Percentiles rank a stretch among this genome's conserved stretches.
Evolutionary conservation across 2,797 vertebrate species (phyloP).

Genomic region (Furcifer pardalis): DNA sequence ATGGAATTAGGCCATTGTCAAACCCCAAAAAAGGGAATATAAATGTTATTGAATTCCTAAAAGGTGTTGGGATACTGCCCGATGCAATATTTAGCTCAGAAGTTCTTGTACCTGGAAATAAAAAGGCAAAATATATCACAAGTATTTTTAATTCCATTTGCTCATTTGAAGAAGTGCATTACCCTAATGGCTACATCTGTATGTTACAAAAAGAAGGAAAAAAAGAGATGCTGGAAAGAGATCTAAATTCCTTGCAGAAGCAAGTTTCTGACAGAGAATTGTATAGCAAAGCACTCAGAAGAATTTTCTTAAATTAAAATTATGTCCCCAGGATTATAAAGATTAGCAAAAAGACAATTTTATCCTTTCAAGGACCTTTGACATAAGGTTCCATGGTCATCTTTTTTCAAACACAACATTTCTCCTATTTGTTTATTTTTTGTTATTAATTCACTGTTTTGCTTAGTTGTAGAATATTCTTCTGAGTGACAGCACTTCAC

Average conservation of each 20-base stretch:
- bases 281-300: background rate
- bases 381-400: background rate
- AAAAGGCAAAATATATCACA: slow-evolving; percentile 11
- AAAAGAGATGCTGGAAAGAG: background rate
- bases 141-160: slow-evolving; percentile 30
- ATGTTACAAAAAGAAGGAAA: background rate
- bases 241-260: background rate
- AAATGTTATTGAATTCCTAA: slow-evolving; percentile 32
- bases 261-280: background rate
- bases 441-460: background rate
- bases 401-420: background rate
- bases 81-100: slow-evolving; percentile 49
- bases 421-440: background rate
- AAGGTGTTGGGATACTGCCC: slow-evolving; percentile 40
- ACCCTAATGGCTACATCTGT: background rate
- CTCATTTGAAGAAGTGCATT: background rate
- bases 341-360: too few species aligned
- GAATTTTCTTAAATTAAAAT: background rate
- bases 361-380: background rate
- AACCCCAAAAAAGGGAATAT: slow-evolving; percentile 33
- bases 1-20: slow-evolving; percentile 48
- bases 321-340: background rate
- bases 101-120: slow-evolving; percentile 38
- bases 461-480: background rate
- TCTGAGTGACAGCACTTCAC: background rate